Conservation (phyloP, 1,140 invertebrate species). For the Cheumatopsyche charites region DNA sequence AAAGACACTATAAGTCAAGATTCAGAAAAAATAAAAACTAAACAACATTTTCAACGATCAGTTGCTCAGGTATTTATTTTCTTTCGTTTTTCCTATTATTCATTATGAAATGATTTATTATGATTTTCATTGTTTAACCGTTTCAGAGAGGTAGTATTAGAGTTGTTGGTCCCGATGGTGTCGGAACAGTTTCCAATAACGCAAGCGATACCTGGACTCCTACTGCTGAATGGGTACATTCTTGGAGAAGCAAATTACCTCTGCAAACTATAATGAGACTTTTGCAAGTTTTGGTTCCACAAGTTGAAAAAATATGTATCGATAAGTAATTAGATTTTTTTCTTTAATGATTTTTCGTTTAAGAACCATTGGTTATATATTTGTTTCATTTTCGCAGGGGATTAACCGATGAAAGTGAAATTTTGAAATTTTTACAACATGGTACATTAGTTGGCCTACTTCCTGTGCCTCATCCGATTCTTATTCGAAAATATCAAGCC, state of each 20-base stretch:
- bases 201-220: constrained; percentile 73
- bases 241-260: constrained; percentile 97
- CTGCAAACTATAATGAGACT: constrained; percentile 98
- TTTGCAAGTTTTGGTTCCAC: constrained; percentile 97
- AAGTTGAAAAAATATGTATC: constrained; percentile 99
- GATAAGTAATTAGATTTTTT: constrained; percentile 88
- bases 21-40: constrained; percentile 16
- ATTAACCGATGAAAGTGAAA: constrained; percentile 99
- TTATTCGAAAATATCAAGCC: constrained; percentile 98
- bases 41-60: constrained; percentile 50
- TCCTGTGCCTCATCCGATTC: constrained; percentile 98
- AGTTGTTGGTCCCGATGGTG: constrained; percentile 34
- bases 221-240: constrained; percentile 91
- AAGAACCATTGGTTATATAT: no score
- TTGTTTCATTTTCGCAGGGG: constrained; percentile 68
- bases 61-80: constrained; percentile 51
- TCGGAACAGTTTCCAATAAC: background rate
- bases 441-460: constrained; percentile 96
- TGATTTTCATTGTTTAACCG: background rate
- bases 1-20: constrained; percentile 14
- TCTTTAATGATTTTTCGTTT: constrained; percentile 18
- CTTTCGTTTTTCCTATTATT: constrained; percentile 2
- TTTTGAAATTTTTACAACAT: constrained; percentile 98
- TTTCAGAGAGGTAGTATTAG: constrained; percentile 46
- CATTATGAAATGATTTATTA: constrained; percentile 23